These are phyloP conservation scores for Yponomeuta cagnagella DNA, from an alignment of 2,888 invertebrate species.

Conservation along the genomic window DNA sequence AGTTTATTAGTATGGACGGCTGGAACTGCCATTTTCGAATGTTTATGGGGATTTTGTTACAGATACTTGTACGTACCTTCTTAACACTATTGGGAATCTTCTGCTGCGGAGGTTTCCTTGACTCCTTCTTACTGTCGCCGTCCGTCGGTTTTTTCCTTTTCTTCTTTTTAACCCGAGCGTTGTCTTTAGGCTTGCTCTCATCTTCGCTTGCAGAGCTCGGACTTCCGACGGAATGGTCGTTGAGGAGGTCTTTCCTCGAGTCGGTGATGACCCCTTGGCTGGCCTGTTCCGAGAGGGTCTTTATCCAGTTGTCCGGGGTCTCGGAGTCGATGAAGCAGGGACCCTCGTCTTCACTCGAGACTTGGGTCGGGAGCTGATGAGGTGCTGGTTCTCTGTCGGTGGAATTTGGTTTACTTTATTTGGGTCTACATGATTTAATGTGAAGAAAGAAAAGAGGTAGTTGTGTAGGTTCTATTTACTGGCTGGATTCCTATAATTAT, in stretches of 20 bases:
- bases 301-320: slow-evolving; percentile 64
- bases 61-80: slow-evolving; percentile 35
- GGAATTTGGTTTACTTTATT: background rate
- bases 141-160: slow-evolving; percentile 22
- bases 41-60: no score
- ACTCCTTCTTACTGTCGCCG: slow-evolving; percentile 19
- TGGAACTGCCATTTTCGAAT: no score
- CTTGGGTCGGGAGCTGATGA: slow-evolving; percentile 69
- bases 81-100: slow-evolving; percentile 53
- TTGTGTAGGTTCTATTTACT: no score
- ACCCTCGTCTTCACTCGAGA: slow-evolving; percentile 69
- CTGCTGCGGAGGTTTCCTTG: slow-evolving; percentile 32
- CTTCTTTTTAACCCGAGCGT: slow-evolving; percentile 29
- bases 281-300: slow-evolving; percentile 56
- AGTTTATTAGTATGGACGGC: no score
- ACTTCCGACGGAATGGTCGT: slow-evolving; percentile 59
- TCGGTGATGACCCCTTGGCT: slow-evolving; percentile 54
- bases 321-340: slow-evolving; percentile 65
- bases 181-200: slow-evolving; percentile 27
- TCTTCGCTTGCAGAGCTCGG: slow-evolving; percentile 45
- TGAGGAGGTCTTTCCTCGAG: slow-evolving; percentile 68
- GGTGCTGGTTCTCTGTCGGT: slow-evolving; percentile 67
- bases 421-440: no score
- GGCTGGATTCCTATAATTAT: no score
- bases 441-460: no score